Base-by-base conservation (phyloP, 2,113 vertebrate species). In the Leuciscus idus region DNA sequence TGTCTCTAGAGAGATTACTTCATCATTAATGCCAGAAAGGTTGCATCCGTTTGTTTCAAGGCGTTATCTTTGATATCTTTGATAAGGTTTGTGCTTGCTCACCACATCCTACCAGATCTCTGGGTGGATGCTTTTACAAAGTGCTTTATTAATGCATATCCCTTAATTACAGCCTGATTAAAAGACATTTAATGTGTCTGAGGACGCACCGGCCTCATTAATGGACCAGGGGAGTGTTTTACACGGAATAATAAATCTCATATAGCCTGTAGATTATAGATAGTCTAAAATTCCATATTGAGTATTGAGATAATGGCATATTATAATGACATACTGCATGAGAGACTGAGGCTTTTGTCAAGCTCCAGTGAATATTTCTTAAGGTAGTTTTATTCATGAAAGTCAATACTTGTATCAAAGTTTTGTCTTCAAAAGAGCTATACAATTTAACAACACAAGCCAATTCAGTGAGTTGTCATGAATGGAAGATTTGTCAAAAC, bases 61-160 rank as follows among this genome's bases (percentile, higher is more conserved):
- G 62, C 39, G 46, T 26, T 48, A 66, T 76, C 74, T 52, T 80
- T 85, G 88, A 89, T 89, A 55, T 87, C 33, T 70, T 66, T 74
- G 85, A 89, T 89, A 77, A 81, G 72, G 46, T 81, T 85, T 72
- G 61, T 77, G 72, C 83, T 82, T 81, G 83, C 81, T 70, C 83
- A 84, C 23, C 70, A 48, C 36, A 87, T 82, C 72, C 28, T 77
- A 52, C 80, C 85, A 84, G 68, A 83, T 89, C 75, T 66, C 28
- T 73, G 62, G 62, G 39, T 87, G 70, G 77, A 55, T 82, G 77
- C 77, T 78, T 82, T 85, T 84, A 80, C 84, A 82, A 77, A 82
- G 62, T 50, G 23, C 57, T 89, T 86, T 68, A 86, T 86, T 89
- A 79, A 73, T 70, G 88, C 64, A 61, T 61, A 66, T 84, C 74